phyloP scores from a whole-genome alignment of 2,113 vertebrate genomes.

The Argyrosomus japonicus region DNA sequence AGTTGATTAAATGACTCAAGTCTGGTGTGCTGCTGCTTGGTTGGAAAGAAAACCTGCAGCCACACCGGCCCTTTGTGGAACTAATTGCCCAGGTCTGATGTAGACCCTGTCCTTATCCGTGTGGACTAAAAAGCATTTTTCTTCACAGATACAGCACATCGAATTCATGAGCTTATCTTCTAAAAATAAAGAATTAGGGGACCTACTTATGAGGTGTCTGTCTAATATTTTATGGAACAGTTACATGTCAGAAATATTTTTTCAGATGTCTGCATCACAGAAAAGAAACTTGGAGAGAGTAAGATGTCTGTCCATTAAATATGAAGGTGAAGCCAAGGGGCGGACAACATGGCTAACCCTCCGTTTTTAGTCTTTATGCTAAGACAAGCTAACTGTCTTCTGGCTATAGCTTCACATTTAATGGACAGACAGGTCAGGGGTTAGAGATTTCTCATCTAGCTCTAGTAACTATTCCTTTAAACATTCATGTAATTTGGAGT shows the following conservation, averaged over 20 bases:
- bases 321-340: not conserved
- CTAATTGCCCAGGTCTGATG: too few species aligned
- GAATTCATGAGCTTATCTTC: not conserved
- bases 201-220: not conserved
- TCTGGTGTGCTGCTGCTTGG: too few species aligned
- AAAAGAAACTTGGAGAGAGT: not conserved
- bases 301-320: not conserved
- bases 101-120: not conserved
- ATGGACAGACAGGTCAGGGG: not conserved
- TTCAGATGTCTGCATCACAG: not conserved
- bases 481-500: not conserved
- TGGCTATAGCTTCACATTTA: not conserved
- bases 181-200: not conserved
- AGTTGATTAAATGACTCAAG: too few species aligned
- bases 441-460: not conserved
- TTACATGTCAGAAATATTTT: not conserved
- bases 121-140: not conserved
- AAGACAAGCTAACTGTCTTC: not conserved
- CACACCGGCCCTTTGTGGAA: too few species aligned
- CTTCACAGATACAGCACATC: not conserved
- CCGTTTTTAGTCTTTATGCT: not conserved
- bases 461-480: not conserved
- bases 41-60: too few species aligned
- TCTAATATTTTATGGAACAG: not conserved
- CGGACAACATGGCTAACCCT: too few species aligned